Base-by-base conservation (phyloP, 2,888 invertebrate genomes). In the Gari tellinella region DNA sequence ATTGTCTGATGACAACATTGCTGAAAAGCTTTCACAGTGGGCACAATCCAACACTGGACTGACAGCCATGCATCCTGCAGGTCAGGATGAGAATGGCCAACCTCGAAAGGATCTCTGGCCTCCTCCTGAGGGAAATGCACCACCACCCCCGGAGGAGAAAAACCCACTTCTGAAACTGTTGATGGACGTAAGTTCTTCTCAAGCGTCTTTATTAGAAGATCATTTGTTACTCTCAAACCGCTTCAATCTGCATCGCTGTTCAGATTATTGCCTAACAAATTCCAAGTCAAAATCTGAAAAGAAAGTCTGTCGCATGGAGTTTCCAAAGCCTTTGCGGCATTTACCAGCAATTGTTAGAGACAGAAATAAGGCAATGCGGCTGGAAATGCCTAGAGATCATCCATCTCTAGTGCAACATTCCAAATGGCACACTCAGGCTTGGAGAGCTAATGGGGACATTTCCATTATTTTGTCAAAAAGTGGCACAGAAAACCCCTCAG, bases 381-480 rank as follows among this genome's bases (percentile, higher is more conserved):
- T 82, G 23, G 82, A 83, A 73, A 83, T 83, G 82, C n/a, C 31
- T 43, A 63, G 83, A 23, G 85, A 83, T 55, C 55, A 55, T 17
- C 40, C 55, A 17, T 5, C 38, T n/a, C 21, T 64, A 14, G 56
- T 56, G 2, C 64, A 64, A 21, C 64, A 64, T 45, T 64, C 64
- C 1, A 17, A 40, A 23, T 55, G 15, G 12, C 64, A 64, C 40
- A 55, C 64, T 26, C 64, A 64, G 19, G 64, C 19, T 2, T 55
- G 64, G 64, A n/a, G 64, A 23, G 64, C 64, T 15, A 43, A 26
- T 46, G 21, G 37, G 76, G 19, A n/a, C 17, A 45, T 8, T 82
- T 56, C 83, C 82, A 31, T 19, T 37, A 79, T 84, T 31, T 21
- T 81, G 12, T 80, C 81, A 38, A 72, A 78, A 68, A 78, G 70